These are phyloP conservation scores for Riparia riparia DNA, from an alignment of 2,113 vertebrate species.

Conservation along the genomic window DNA sequence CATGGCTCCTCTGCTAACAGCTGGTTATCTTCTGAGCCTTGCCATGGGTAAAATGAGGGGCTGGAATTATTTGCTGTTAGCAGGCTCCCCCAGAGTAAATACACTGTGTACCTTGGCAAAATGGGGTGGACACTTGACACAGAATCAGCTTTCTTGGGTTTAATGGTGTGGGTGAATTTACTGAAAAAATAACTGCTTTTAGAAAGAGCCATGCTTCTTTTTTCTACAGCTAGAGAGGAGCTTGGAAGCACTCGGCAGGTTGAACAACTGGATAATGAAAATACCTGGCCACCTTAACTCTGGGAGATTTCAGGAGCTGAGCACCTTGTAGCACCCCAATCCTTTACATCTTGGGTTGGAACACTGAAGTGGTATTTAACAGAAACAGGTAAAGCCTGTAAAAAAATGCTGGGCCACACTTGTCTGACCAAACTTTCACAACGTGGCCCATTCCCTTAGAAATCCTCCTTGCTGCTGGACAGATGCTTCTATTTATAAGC, in stretches of 20 bases:
- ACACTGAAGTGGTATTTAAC: background rate
- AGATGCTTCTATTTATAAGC: background rate
- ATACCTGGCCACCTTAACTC: background rate
- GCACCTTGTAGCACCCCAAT: background rate
- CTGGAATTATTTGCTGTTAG: slow-evolving; percentile 43
- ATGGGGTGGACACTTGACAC: background rate
- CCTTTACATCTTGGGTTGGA: background rate
- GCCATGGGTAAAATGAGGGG: background rate
- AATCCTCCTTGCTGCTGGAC: background rate
- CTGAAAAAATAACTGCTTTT: slow-evolving; percentile 8
- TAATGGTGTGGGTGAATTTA: slow-evolving; percentile 2
- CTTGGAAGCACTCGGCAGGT: background rate
- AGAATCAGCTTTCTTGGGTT: slow-evolving; percentile 1
- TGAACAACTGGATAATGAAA: background rate
- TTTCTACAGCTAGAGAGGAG: background rate
- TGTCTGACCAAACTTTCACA: background rate
- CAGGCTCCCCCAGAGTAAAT: slow-evolving; percentile 8
- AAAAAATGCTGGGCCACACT: background rate
- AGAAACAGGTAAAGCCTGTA: background rate
- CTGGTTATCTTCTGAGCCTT: slow-evolving; percentile 44
- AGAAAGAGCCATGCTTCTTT: background rate
- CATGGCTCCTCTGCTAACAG: background rate
- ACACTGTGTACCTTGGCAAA: slow-evolving; percentile 36
- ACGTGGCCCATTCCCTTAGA: background rate
- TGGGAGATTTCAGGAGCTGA: background rate